A percentile compares a stretch with the other conserved stretches of the same genome.
Conservation (phyloP, 2,113 vertebrate genomes). For the Pedionomus torquatus region DNA sequence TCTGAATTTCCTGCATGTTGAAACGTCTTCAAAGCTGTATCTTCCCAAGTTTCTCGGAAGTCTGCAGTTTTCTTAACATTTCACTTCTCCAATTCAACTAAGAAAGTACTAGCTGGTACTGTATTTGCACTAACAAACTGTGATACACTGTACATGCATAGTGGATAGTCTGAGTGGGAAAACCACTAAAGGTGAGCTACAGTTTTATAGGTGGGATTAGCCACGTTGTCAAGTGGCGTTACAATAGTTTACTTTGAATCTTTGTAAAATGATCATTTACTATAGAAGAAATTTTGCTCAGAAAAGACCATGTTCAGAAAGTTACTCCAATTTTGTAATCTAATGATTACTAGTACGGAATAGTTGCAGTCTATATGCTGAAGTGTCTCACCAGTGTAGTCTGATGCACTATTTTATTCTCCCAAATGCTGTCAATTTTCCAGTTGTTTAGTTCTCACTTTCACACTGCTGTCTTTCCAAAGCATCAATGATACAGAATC, state of each 20-base stretch:
- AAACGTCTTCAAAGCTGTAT: not conserved
- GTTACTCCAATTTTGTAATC: not conserved
- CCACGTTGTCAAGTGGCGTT: not conserved
- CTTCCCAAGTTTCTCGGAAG: not conserved
- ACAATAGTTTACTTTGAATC: not conserved
- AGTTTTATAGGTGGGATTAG: not conserved
- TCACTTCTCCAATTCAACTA: not conserved
- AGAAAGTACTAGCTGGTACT: not conserved
- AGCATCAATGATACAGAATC: not conserved
- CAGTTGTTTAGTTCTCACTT: not conserved
- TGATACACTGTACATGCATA: accelerated
- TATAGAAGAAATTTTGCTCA: not conserved
- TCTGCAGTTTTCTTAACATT: not conserved
- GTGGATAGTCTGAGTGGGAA: not conserved
- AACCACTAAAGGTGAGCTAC: not conserved
- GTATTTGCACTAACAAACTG: not conserved
- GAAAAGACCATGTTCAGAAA: not conserved
- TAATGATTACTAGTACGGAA: not conserved
- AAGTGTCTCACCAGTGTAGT: not conserved
- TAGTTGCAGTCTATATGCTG: not conserved
- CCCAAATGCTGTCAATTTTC: not conserved
- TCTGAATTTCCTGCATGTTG: not conserved
- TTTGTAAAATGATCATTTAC: not conserved
- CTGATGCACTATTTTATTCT: not conserved
- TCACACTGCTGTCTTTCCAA: not conserved